Percentiles rank a stretch among this genome's conserved stretches.
These are phyloP conservation scores for Apomyelois bistriatella DNA, from an alignment of 2,888 invertebrate species.

Conservation along the genomic window DNA sequence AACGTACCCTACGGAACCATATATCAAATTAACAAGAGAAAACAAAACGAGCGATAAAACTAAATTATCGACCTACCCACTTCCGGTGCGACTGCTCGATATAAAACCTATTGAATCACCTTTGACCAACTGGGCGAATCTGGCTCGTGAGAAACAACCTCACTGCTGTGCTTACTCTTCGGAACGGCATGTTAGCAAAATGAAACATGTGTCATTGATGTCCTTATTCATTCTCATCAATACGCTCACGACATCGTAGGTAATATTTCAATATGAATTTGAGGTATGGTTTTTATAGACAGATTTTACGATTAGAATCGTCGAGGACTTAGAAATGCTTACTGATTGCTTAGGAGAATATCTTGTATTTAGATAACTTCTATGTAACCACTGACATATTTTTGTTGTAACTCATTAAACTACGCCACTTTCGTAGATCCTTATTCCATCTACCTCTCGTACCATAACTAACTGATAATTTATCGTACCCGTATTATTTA, in stretches of 20 bases:
- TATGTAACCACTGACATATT: too few relatives aligned
- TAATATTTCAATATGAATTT: slow-evolving; percentile 7
- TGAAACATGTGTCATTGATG: slow-evolving; percentile 10
- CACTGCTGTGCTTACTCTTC: slow-evolving; percentile 35
- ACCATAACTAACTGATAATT: too few relatives aligned
- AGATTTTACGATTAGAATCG: not conserved
- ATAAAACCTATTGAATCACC: slow-evolving; percentile 65
- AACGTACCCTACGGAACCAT: slow-evolving; percentile 25
- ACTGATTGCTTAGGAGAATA: too few relatives aligned
- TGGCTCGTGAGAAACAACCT: slow-evolving; percentile 64
- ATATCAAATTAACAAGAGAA: slow-evolving; percentile 32
- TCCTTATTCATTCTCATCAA: slow-evolving; percentile 8
- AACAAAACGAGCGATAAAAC: slow-evolving; percentile 53
- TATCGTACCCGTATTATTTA: too few relatives aligned
- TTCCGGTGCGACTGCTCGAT: slow-evolving; percentile 55
- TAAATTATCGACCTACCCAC: slow-evolving; percentile 57
- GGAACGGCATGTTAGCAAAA: slow-evolving; percentile 24
- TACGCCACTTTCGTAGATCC: too few relatives aligned
- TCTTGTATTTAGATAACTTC: not conserved
- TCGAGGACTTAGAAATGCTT: not conserved
- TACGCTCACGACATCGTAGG: not conserved
- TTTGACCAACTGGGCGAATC: slow-evolving; percentile 57
- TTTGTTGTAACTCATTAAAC: too few relatives aligned
- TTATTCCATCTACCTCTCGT: too few relatives aligned
- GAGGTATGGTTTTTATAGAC: slow-evolving; percentile 1